Conservation (phyloP, 2,113 vertebrate species). For the Alexandromys fortis region DNA sequence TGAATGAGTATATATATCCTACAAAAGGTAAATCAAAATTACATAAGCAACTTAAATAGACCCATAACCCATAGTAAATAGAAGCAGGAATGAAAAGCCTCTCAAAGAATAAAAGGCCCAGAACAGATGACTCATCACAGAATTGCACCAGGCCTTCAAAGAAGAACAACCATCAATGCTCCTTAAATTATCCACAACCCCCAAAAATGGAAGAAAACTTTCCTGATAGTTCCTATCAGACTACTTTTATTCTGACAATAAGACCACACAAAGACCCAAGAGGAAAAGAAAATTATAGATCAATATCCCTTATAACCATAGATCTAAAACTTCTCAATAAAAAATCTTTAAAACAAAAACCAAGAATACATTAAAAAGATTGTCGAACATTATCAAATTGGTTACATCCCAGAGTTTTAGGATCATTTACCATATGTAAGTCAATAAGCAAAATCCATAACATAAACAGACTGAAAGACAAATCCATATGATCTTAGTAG, state of each 20-base stretch:
- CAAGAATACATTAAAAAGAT: neutral
- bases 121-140: neutral
- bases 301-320: neutral
- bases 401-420: neutral
- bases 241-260: neutral
- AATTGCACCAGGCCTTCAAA: neutral
- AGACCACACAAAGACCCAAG: neutral
- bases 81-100: neutral
- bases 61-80: neutral
- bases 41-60: neutral
- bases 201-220: neutral
- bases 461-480: neutral
- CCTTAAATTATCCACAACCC: neutral
- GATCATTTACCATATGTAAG: neutral
- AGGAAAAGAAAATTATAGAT: neutral
- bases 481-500: neutral
- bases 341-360: neutral
- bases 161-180: neutral
- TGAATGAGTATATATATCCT: neutral
- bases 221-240: neutral
- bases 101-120: neutral
- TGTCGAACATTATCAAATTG: neutral
- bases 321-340: neutral
- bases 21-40: neutral
- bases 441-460: neutral